Evolutionary conservation across 1,140 invertebrate species (phyloP), one percentile per base, ranked within the genome.

Genomic region (Drosophila sechellia): DNA sequence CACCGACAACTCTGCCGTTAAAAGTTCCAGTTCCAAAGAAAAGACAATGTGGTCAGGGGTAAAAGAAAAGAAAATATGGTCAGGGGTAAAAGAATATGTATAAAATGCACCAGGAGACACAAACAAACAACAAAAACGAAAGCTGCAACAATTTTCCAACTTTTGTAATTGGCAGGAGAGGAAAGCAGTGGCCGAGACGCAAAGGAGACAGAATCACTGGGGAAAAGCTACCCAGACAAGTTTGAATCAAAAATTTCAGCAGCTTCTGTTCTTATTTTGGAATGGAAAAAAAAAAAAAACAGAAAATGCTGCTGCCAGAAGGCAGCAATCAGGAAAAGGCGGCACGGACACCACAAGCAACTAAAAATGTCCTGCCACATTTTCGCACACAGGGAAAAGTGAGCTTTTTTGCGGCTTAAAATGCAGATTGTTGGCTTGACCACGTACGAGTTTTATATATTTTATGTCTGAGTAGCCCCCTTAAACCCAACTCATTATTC

Each of bases 91-190:
- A 31, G 59, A 45, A 45, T 39, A 75, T 13, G 52, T 55, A 25
- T 65, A 49, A 72, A 72, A 55, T 77, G 49, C 59, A 71, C 50
- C 42, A 72, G 55, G 50, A 45, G 45, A 22, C 66, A 63, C 69
- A 73, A 65, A 69, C 58, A 77, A 79, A 77, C 22, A 64, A 49
- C 61, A 64, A 52, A 63, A 77, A 77, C 43, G 56, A 56, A 40
- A 80, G 34, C 61, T 35, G 31, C 59, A 68, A 68, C 64, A 65
- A 68, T 68, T 68, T 68, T 46, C 37, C 59, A 81, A 81, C 57
- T 81, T 81, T 81, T 77, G 49, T 73, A 73, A 81, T 81, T 81
- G 79, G 66, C 55, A 22, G 54, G 65, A 20, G 34, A 56, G 45
- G 8, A 50, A 39, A 20, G 31, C 48, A 52, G 17, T 34, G 12